Base-by-base conservation (phyloP, 2,888 invertebrate species). In the Sisyra nigra region DNA sequence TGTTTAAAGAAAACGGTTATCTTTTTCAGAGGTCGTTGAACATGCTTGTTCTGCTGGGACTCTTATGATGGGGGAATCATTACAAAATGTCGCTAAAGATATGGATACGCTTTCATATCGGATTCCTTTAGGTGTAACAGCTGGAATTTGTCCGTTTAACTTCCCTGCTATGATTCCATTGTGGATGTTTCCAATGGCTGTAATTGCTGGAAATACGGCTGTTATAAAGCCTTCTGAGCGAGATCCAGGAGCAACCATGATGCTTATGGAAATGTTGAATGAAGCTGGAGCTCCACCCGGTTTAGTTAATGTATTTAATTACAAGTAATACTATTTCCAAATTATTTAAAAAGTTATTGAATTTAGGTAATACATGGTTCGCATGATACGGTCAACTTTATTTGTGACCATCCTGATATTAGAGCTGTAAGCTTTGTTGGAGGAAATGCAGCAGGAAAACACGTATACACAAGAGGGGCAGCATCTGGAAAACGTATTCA, bases 151-250 rank as follows among this genome's bases (percentile, higher is more conserved):
- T n/a, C 96, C 96, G 0, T 97, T 97, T 63, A 97, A 97, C 64
- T 98, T 97, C 65, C 98, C 98, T 0, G 97, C 97, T 24, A 98
- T 98, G 98, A 94, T 98, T 52, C 98, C 98, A 0, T 70, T 98
- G 3, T 98, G 98, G 97, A 85, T 85, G 75, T 84, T 84, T 72
- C 86, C 87, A 0, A 68, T 85, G 39, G 78, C 86, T 11, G 67
- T 85, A 32, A 81, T 89, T 5, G 89, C 93, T 42, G 98, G 98
- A 38, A 98, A 98, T 64, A 89, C 97, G 0, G 84, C 86, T 63
- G 69, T 98, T 43, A 68, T 98, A 55, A 98, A 87, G 67, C 98
- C 98, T 0, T 97, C 96, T 0, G 98, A 99, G 61, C 77, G 94
- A 54, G 97, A 96, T 54, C 98, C 98, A 4, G 96, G 97, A 1